Conservation (phyloP, 2,888 invertebrate species). For the Ceraclea dissimilis region DNA sequence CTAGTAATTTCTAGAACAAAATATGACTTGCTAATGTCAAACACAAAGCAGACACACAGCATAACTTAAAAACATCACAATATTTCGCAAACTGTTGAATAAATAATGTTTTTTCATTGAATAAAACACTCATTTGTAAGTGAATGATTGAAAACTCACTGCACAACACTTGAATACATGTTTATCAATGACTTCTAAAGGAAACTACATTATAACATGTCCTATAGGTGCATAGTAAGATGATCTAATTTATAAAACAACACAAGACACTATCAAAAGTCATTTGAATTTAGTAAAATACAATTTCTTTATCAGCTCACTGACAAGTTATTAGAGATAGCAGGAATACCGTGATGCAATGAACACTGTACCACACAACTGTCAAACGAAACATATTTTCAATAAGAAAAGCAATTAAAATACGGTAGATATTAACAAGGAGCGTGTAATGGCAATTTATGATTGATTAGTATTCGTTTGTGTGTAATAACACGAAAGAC, state of each 20-base stretch:
- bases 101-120: neutral
- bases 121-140: neutral
- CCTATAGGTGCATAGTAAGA: neutral
- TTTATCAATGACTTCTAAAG: neutral
- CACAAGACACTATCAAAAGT: slow-evolving; percentile 3
- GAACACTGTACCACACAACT: neutral
- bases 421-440: neutral
- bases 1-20: no score
- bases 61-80: no score
- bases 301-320: neutral
- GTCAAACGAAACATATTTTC: neutral
- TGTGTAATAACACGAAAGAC: neutral
- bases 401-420: neutral
- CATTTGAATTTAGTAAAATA: slow-evolving; percentile 1
- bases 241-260: slow-evolving; percentile 5
- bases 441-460: neutral
- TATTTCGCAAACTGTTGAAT: no score
- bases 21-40: no score
- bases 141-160: neutral
- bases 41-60: no score
- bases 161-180: neutral
- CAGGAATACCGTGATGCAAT: neutral
- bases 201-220: slow-evolving; percentile 4
- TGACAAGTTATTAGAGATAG: neutral
- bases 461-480: neutral